These are phyloP conservation scores for Tinamus major DNA, from an alignment of 2,797 vertebrate species.

Conservation along the genomic window DNA sequence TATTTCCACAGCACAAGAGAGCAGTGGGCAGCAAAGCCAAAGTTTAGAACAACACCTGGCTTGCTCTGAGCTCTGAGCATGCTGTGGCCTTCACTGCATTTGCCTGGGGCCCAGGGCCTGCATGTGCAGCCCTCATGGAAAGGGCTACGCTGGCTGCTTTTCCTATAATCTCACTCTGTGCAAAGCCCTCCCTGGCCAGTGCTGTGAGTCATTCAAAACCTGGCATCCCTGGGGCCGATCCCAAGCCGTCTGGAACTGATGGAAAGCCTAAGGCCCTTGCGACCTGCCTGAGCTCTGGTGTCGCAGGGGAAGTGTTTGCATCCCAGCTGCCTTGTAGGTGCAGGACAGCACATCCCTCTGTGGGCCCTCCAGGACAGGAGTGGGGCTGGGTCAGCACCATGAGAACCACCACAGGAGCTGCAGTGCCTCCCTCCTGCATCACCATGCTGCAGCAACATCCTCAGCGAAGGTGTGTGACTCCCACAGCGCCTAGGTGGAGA, in stretches of 20 bases:
- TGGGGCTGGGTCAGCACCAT: background rate
- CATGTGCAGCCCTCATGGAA: accelerated
- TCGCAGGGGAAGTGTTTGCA: background rate
- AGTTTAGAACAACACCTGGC: background rate
- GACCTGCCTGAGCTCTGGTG: background rate
- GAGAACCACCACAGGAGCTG: background rate
- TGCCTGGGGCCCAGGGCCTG: background rate
- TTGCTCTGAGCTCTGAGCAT: background rate
- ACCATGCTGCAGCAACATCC: background rate
- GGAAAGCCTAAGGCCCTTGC: background rate
- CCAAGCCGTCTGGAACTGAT: background rate
- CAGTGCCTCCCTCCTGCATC: background rate
- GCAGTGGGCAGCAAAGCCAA: background rate
- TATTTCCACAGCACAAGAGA: accelerated
- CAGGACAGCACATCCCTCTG: accelerated
- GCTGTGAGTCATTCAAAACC: background rate
- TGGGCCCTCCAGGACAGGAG: background rate
- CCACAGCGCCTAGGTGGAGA: accelerated
- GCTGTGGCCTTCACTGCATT: background rate
- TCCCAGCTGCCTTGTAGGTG: accelerated
- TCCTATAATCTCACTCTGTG: conserved; percentile 9
- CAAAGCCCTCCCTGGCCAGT: background rate
- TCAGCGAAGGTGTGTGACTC: background rate
- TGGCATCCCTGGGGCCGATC: conserved; percentile 2
- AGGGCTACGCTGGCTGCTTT: background rate